phyloP scores from a whole-genome alignment of 2,888 invertebrate genomes.

The Drosophila nr. perissopoda region DNA sequence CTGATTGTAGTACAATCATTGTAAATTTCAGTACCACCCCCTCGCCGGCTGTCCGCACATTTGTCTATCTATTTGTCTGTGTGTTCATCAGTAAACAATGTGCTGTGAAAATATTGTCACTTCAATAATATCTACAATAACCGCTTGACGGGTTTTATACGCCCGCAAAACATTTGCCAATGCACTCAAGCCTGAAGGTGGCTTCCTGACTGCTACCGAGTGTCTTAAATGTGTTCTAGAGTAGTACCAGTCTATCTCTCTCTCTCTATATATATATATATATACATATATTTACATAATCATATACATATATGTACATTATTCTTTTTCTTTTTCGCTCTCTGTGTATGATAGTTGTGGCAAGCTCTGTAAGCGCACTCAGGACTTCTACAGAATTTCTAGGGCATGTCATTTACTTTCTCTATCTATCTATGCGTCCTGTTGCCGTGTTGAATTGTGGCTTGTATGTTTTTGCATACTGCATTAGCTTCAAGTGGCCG shows the following conservation, averaged over 20 bases:
- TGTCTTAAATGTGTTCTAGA: neutral
- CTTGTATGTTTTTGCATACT: slow-evolving; percentile 38
- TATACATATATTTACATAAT: too few relatives aligned
- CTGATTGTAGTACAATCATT: neutral
- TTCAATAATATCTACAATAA: slow-evolving; percentile 57
- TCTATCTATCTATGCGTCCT: neutral
- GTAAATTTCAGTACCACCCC: neutral
- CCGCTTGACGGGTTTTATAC: slow-evolving; percentile 39
- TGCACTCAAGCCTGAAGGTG: slow-evolving; percentile 28
- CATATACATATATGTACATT: neutral
- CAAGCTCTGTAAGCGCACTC: neutral
- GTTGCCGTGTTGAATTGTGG: neutral
- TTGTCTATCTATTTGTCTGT: slow-evolving; percentile 2
- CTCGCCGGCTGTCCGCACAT: neutral
- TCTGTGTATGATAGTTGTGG: neutral
- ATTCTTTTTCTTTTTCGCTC: neutral
- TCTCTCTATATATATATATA: neutral
- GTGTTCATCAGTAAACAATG: slow-evolving; percentile 51
- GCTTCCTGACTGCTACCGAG: slow-evolving; percentile 1
- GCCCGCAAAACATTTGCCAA: slow-evolving; percentile 39
- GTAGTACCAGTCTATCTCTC: neutral
- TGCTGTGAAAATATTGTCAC: slow-evolving; percentile 42
- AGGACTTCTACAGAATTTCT: neutral
- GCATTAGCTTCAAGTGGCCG: slow-evolving; percentile 46
- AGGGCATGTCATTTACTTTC: neutral